Conservation (phyloP, 2,888 invertebrate genomes). For the Drosophila borealis region DNA sequence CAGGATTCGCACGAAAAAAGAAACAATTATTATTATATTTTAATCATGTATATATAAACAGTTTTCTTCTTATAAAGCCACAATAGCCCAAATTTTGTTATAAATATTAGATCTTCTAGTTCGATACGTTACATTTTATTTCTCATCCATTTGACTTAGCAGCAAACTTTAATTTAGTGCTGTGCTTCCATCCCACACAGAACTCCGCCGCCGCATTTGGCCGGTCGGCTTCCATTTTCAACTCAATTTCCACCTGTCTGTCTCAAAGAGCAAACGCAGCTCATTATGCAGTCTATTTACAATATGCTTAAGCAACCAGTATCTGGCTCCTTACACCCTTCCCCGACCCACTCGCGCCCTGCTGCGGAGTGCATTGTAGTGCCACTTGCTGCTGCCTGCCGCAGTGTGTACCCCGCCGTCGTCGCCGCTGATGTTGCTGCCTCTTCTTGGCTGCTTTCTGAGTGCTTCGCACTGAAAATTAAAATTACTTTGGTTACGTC, state of each 20-base stretch:
- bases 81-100: not conserved
- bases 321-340: slow-evolving; percentile 7
- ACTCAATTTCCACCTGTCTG: slow-evolving; percentile 71
- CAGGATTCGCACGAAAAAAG: no score
- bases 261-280: slow-evolving; percentile 69
- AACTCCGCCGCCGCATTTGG: not conserved
- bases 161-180: slow-evolving; percentile 18
- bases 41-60: no score
- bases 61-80: not conserved
- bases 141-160: slow-evolving; percentile 21
- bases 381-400: slow-evolving; percentile 59
- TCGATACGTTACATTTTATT: slow-evolving; percentile 15
- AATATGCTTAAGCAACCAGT: slow-evolving; percentile 75
- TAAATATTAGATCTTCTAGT: not conserved
- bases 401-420: slow-evolving; percentile 3
- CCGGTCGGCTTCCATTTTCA: slow-evolving; percentile 42
- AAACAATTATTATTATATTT: no score
- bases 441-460: slow-evolving; percentile 33
- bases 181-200: not conserved
- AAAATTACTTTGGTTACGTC: slow-evolving; percentile 78
- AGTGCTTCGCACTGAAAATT: slow-evolving; percentile 70
- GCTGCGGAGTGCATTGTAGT: slow-evolving; percentile 69
- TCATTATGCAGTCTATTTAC: slow-evolving; percentile 79
- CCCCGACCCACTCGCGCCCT: not conserved
- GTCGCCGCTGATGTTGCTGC: not conserved